These are phyloP conservation scores for Lysandra bellargus DNA, from an alignment of 2,888 invertebrate genomes.

Conservation along the genomic window DNA sequence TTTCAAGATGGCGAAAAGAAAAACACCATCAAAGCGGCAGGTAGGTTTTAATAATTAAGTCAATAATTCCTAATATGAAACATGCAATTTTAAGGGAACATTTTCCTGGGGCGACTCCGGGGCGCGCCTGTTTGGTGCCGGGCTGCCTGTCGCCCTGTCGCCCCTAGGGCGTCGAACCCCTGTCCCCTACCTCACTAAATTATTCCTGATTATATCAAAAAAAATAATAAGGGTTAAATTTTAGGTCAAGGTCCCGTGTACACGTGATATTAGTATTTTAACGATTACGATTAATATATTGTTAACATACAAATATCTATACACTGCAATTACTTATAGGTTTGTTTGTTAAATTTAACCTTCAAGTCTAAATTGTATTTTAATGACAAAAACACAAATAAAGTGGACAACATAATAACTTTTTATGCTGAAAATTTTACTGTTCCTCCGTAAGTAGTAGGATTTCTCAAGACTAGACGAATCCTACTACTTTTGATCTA, in stretches of 20 bases:
- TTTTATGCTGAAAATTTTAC: too few relatives aligned
- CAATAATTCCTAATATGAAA: slow-evolving; percentile 8
- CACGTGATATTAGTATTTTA: not conserved
- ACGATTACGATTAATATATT: too few relatives aligned
- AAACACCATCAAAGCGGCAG: not conserved
- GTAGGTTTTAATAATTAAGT: slow-evolving; percentile 6
- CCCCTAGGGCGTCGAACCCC: slow-evolving; percentile 40
- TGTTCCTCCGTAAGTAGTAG: too few relatives aligned
- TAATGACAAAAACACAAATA: too few relatives aligned
- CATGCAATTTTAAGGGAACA: slow-evolving; percentile 27
- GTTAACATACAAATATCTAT: too few relatives aligned
- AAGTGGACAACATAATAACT: too few relatives aligned
- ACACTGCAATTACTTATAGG: too few relatives aligned
- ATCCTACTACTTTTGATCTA: too few relatives aligned
- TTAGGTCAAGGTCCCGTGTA: slow-evolving; percentile 33
- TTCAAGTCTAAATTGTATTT: too few relatives aligned
- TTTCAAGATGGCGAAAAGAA: not conserved
- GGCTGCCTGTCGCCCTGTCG: slow-evolving; percentile 39
- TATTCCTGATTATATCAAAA: slow-evolving; percentile 46
- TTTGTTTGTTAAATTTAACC: too few relatives aligned
- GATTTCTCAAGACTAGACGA: too few relatives aligned
- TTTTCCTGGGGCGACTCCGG: slow-evolving; percentile 6
- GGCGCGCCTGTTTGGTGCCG: slow-evolving; percentile 38
- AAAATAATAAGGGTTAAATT: slow-evolving; percentile 40
- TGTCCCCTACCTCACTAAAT: slow-evolving; percentile 44